phyloP scores from a whole-genome alignment of 2,797 vertebrate species.

The Argya squamiceps region DNA sequence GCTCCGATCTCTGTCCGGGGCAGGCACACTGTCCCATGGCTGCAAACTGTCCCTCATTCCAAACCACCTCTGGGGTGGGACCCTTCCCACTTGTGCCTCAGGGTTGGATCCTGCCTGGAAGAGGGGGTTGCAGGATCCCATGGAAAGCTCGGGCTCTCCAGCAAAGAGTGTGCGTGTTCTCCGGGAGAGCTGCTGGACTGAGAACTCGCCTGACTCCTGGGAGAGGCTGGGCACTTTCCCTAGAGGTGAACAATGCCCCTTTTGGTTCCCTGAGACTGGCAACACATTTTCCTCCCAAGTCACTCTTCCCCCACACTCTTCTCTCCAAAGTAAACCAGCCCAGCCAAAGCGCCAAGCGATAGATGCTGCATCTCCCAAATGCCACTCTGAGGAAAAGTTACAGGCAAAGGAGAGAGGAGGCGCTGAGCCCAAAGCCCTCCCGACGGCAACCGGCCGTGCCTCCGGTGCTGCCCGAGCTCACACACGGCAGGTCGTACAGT shows the following conservation, averaged over 20 bases:
- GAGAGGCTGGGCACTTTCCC: slow-evolving; percentile 13
- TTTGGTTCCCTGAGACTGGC: slow-evolving; percentile 42
- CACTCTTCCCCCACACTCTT: not conserved
- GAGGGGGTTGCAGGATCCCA: not conserved
- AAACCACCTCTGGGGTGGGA: not conserved
- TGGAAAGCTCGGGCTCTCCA: not conserved
- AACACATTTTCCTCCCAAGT: not conserved
- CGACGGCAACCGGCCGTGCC: not conserved
- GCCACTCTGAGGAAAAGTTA: not conserved
- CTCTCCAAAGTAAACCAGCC: not conserved
- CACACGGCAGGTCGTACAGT: not conserved
- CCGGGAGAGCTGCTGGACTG: not conserved
- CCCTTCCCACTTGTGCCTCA: not conserved
- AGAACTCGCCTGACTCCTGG: not conserved
- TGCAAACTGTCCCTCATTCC: not conserved
- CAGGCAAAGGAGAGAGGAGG: not conserved
- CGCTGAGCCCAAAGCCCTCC: not conserved
- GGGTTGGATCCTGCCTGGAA: not conserved
- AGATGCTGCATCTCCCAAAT: not conserved
- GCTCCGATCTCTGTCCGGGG: not conserved
- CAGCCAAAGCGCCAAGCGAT: not conserved
- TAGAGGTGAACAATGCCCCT: slow-evolving; percentile 43
- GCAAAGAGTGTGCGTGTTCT: not conserved
- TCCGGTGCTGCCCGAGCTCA: not conserved
- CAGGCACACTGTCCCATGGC: not conserved